Percentiles rank a stretch among this genome's conserved stretches.
Evolutionary conservation across 2,113 vertebrate species (phyloP).

Genomic region (Tychaedon coryphoeus): DNA sequence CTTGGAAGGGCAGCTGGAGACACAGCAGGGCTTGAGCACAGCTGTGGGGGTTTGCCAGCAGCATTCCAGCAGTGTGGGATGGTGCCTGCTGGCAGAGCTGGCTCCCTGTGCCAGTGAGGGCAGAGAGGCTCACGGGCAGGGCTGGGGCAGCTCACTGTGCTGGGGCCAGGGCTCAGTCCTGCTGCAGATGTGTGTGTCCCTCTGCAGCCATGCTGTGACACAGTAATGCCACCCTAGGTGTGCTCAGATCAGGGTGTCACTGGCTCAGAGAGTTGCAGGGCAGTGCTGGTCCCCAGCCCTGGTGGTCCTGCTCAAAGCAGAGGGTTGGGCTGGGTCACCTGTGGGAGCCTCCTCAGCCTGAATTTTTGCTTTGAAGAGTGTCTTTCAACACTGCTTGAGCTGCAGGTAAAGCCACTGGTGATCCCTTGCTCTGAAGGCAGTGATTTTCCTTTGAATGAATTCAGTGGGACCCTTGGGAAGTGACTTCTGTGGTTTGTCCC

Average conservation of each 20-base stretch:
- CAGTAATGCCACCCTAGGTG: fast-evolving
- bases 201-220: neutral
- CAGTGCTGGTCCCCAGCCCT: neutral
- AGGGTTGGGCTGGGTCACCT: neutral
- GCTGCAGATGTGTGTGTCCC: neutral
- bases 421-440: neutral
- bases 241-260: neutral
- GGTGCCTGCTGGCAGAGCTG: fast-evolving
- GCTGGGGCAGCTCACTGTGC: neutral
- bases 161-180: neutral
- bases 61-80: neutral
- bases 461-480: neutral
- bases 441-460: neutral
- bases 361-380: neutral
- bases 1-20: neutral
- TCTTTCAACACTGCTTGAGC: neutral
- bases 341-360: neutral
- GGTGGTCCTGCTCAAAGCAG: neutral
- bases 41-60: fast-evolving
- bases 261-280: neutral
- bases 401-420: neutral
- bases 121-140: fast-evolving
- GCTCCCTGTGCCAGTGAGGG: neutral
- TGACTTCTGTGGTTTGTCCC: neutral
- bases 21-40: fast-evolving